Percentiles rank a stretch among this genome's conserved stretches.
Conservation (phyloP, 2,797 vertebrate species). For the Hemitrygon akajei region DNA sequence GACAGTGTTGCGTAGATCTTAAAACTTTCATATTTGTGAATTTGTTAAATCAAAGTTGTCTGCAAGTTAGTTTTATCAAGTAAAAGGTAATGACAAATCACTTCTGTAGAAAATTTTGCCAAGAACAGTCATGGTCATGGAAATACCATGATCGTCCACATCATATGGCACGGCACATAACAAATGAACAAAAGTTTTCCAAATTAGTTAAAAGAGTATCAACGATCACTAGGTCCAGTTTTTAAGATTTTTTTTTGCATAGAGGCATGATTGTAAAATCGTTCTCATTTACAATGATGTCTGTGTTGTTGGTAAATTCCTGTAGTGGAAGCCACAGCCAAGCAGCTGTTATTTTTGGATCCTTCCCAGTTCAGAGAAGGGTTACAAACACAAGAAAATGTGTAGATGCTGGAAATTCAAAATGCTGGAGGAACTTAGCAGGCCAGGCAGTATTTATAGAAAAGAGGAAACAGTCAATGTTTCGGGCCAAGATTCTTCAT, state of each 20-base stretch:
- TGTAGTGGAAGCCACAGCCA: neutral
- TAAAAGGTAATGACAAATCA: too few species aligned
- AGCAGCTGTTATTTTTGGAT: constrained; percentile 27
- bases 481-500: too few species aligned
- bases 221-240: neutral
- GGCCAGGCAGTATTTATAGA: too few species aligned
- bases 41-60: neutral
- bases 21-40: neutral
- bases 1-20: neutral
- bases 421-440: too few species aligned
- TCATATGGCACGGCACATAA: too few species aligned
- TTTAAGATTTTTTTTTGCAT: neutral
- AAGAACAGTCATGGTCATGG: too few species aligned
- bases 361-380: constrained; percentile 10
- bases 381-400: too few species aligned
- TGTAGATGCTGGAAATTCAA: too few species aligned
- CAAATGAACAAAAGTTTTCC: too few species aligned
- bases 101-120: too few species aligned
- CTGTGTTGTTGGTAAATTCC: neutral
- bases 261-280: neutral
- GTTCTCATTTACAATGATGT: neutral
- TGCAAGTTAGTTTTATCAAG: neutral
- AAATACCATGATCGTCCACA: too few species aligned
- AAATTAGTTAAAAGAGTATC: neutral
- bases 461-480: too few species aligned